Conservation (phyloP, 2,888 invertebrate genomes). For the Calameuta pallipes region DNA sequence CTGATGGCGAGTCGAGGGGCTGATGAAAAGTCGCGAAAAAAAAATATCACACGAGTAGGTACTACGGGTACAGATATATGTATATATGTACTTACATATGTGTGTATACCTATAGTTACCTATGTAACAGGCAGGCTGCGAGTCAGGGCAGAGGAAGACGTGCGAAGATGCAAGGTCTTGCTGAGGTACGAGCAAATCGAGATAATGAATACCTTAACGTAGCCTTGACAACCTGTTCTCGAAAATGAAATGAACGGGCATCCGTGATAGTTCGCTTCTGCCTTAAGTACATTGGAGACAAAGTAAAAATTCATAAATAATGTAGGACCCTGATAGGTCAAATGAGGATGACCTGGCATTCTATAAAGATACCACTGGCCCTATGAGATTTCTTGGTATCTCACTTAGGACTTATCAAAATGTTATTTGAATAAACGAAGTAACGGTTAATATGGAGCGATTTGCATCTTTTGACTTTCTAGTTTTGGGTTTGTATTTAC, state of each 20-base stretch:
- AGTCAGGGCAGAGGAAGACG: background rate
- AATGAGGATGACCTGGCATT: background rate
- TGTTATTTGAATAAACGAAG: background rate
- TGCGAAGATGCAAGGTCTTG: background rate
- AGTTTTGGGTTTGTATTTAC: background rate
- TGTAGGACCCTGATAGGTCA: background rate
- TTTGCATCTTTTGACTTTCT: background rate
- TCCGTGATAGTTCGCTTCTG: background rate
- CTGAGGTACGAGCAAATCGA: background rate
- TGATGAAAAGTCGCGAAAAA: background rate
- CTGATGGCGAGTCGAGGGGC: background rate
- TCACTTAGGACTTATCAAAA: background rate
- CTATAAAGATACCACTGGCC: background rate
- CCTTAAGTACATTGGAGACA: background rate
- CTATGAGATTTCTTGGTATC: background rate
- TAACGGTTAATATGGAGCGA: background rate
- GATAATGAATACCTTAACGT: background rate
- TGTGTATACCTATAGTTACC: background rate
- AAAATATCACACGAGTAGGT: background rate
- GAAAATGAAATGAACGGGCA: background rate
- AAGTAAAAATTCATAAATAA: background rate
- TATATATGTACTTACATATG: background rate
- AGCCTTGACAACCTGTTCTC: constrained; percentile 5
- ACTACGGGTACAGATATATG: background rate
- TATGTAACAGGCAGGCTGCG: background rate